Evolutionary conservation across 2,797 vertebrate genomes (phyloP).

Genomic region (Dicrostonyx torquatus): DNA sequence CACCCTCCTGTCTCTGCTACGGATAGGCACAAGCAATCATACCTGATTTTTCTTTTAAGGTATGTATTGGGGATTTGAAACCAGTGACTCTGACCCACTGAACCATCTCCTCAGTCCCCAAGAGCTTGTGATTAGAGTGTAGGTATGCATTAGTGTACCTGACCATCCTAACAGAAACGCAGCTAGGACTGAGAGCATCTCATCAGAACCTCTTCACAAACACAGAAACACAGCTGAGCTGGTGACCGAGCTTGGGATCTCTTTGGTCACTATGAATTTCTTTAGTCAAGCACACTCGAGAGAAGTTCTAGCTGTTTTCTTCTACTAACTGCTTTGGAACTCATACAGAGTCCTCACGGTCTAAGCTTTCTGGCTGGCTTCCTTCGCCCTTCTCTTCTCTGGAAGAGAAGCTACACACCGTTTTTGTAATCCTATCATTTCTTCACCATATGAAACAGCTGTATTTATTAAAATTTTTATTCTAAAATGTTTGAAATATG

Average conservation of each 20-base stretch:
- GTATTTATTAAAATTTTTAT: neutral
- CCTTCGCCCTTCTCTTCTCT: neutral
- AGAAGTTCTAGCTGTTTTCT: neutral
- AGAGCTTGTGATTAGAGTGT: conserved; percentile 87
- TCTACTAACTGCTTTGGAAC: neutral
- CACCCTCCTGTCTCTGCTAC: neutral
- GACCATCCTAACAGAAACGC: neutral
- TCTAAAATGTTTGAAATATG: conserved; percentile 24
- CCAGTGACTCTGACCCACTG: neutral
- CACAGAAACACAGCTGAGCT: neutral
- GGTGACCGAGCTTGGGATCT: neutral
- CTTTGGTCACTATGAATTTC: neutral
- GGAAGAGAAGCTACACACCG: neutral
- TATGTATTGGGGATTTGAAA: neutral
- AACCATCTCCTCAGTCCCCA: neutral
- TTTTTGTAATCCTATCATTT: neutral
- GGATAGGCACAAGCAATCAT: neutral
- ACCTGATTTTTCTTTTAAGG: neutral
- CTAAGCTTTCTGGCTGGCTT: neutral
- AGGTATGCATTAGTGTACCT: conserved; percentile 74
- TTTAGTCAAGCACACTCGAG: neutral
- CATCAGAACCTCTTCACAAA: neutral
- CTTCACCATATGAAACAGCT: neutral
- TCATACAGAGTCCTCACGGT: neutral
- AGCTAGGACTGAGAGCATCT: neutral